Base-by-base conservation (phyloP, 2,888 invertebrate species). In the Melinopterus prodromus region DNA sequence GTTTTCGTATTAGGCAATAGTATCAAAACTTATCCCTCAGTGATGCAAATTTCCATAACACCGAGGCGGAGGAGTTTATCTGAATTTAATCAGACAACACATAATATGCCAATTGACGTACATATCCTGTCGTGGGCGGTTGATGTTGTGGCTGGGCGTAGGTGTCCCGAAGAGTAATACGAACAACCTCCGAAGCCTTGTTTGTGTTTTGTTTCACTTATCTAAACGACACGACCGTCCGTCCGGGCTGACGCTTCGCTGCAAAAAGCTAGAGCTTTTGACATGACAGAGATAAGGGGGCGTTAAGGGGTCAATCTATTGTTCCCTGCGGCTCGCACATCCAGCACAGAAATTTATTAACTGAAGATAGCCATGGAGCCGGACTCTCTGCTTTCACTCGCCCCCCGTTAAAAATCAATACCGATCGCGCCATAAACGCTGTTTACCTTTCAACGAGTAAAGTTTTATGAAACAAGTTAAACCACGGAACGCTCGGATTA, bases 251-350 rank as follows among this genome's bases (percentile, higher is more conserved):
- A 53, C 53, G 53, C 53, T 2, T 53, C 5, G 53, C 53, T 12
- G 53, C 53, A 53, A 53, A 53, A 53, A 53, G 53, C 53, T 53
- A 53, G 53, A 53, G 53, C 53, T 53, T 78, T 78, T 78, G 78
- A 78, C 78, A 75, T 75, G 78, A 78, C 78, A 78, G 70, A 78
- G 78, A 78, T 78, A 78, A 78, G 78, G 74, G 78, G 78, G 75
- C 78, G 78, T 78, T 78, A 78, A 78, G 75, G 75, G 78, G 78
- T 78, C 78, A 78, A 78, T 78, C 78, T 75, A 75, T 75, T 78
- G 78, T 78, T 75, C 75, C 78, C 69, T 16, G 78, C 70, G 78
- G 78, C 53, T 78, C 78, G 78, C 74, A 78, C 78, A 69, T 78
- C 78, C 75, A 75, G 75, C 69, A 69, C 78, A 78, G 75, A 78